phyloP scores from a whole-genome alignment of 2,888 invertebrate species.

The Dolomedes plantarius region DNA sequence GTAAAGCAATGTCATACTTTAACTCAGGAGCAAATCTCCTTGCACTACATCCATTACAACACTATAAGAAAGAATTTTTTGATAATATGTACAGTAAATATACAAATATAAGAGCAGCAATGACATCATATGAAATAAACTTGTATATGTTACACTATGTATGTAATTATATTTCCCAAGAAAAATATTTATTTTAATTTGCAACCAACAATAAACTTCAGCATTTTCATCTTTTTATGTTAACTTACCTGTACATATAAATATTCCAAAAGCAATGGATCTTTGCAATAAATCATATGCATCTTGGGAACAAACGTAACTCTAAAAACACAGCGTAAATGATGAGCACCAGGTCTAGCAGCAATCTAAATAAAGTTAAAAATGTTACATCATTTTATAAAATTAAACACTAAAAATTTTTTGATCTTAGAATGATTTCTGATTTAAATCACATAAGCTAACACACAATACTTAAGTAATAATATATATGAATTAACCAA shows the following conservation, averaged over 20 bases:
- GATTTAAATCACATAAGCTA: too few relatives aligned
- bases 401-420: too few relatives aligned
- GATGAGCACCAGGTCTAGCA: slow-evolving; percentile 91
- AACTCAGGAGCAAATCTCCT: slow-evolving; percentile 93
- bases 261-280: slow-evolving; percentile 90
- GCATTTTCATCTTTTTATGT: too few relatives aligned
- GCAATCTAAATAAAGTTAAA: slow-evolving; percentile 83
- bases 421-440: too few relatives aligned
- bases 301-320: slow-evolving; percentile 91
- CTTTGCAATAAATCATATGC: slow-evolving; percentile 89
- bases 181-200: too few relatives aligned
- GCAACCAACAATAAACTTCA: too few relatives aligned
- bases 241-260: slow-evolving; percentile 84
- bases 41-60: slow-evolving; percentile 94
- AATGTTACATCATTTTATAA: background rate
- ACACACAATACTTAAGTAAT: too few relatives aligned
- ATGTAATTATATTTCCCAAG: too few relatives aligned
- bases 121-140: too few relatives aligned
- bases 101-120: background rate
- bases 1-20: slow-evolving; percentile 89
- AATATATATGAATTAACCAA: too few relatives aligned
- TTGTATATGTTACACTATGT: too few relatives aligned
- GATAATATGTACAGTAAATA: background rate
- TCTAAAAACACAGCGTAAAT: slow-evolving; percentile 91
- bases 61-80: slow-evolving; percentile 78